Evolutionary conservation across 2,888 invertebrate species (phyloP), one percentile per base, ranked within the genome.

Genomic region (Parasteatoda lunata): DNA sequence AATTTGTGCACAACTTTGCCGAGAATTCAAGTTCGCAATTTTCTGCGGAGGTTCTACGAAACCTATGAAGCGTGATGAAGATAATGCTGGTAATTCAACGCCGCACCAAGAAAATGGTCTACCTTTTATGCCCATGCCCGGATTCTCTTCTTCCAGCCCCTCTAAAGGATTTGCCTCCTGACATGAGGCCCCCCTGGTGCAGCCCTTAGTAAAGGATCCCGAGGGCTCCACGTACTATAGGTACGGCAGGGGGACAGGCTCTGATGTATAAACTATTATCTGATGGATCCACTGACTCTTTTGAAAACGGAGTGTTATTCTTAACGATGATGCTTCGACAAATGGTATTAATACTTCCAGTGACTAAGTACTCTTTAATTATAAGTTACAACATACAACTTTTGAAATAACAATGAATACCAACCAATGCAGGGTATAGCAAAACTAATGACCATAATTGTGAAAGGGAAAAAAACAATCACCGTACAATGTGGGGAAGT

Each of bases 21-120:
- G 90, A 30, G 90, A 90, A 81, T 83, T 90, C 51, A 90, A 90
- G 77, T 88, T 90, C 66, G 90, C 90, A 11, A 89, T 90, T 13
- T 89, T 89, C 71, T 89, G 89, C 65, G 89, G 89, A 13, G 90
- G 90, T 13, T 89, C 89, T n/a, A 89, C 89, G 15, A 80, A 89
- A 59, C 90, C 90, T 13, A 80, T 89, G 64, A 88, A 85, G 48
- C 48, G 70, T 4, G 45, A 77, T 4, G 86, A 87, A 13, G 85
- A 80, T 52, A 59, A 59, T 3, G 79, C 51, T 3, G 80, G 79
- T 3, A 71, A 70, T 48, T 59, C 75, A 45, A 82, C 88, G 1
- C 81, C 86, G 7, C 86, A 85, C 52, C 77, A 79, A 66, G 86
- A 85, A 77, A 89, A 89, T 73, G 89, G 89, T n/a, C 76, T 89